Conservation (phyloP, 2,888 invertebrate genomes). For the Drosophila longiperda region DNA sequence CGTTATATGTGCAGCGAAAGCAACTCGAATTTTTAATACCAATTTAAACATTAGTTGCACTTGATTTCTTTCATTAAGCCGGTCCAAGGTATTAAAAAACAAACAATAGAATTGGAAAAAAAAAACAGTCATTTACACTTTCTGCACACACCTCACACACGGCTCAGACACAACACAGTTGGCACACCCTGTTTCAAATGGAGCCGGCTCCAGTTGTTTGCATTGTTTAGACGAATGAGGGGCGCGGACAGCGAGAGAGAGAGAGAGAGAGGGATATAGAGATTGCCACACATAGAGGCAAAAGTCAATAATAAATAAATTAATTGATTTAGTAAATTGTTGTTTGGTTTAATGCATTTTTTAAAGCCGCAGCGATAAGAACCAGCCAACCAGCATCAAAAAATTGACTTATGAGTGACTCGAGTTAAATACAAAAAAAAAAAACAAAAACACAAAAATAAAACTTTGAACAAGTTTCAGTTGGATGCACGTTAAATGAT, state of each 20-base stretch:
- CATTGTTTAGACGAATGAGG: slow-evolving; percentile 53
- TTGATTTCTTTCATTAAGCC: slow-evolving; percentile 1
- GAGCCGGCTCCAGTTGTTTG: slow-evolving; percentile 52
- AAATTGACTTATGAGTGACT: slow-evolving; percentile 20
- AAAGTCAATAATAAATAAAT: slow-evolving; percentile 70
- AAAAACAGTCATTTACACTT: slow-evolving; percentile 1
- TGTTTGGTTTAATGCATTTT: slow-evolving; percentile 56
- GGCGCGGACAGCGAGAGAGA: slow-evolving; percentile 47
- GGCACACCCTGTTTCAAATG: slow-evolving; percentile 43
- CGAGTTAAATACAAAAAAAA: slow-evolving; percentile 41
- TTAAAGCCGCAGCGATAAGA: slow-evolving; percentile 59
- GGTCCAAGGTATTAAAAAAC: background rate
- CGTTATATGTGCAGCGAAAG: background rate
- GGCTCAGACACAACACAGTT: background rate
- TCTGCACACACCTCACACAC: slow-evolving; percentile 3
- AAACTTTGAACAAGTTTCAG: slow-evolving; percentile 45
- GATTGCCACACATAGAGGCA: slow-evolving; percentile 67
- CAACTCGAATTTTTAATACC: background rate
- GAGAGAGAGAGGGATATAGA: slow-evolving; percentile 46
- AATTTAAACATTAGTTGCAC: slow-evolving; percentile 9
- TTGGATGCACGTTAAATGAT: slow-evolving; percentile 41
- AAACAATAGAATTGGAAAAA: slow-evolving; percentile 3
- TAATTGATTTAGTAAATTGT: slow-evolving; percentile 73
- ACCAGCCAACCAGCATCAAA: slow-evolving; percentile 35
- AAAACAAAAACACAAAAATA: slow-evolving; percentile 20